phyloP scores from a whole-genome alignment of 2,888 invertebrate genomes.

The Gonocerus acuteangulatus region DNA sequence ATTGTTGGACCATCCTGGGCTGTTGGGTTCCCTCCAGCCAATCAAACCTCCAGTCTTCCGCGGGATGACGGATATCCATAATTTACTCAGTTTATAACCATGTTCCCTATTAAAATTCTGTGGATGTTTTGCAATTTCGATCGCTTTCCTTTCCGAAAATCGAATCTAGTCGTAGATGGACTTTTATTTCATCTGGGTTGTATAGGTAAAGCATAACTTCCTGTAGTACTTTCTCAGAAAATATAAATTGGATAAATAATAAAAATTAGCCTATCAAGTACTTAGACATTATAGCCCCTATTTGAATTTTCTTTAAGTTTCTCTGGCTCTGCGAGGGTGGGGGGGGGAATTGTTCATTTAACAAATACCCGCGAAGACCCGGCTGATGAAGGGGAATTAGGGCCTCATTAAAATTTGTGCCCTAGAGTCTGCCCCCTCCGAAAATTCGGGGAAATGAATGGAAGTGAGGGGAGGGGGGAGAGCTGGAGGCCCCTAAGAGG shows the following conservation, averaged over 20 bases:
- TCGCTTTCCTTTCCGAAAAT: too few relatives aligned
- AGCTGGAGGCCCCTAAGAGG: neutral
- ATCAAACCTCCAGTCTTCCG: too few relatives aligned
- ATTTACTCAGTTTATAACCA: too few relatives aligned
- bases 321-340: neutral
- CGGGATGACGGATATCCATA: too few relatives aligned
- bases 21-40: too few relatives aligned
- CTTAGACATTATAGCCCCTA: neutral
- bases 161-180: too few relatives aligned
- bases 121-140: too few relatives aligned
- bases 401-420: neutral
- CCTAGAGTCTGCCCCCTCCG: neutral
- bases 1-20: too few relatives aligned
- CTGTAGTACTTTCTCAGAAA: too few relatives aligned
- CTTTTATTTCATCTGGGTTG: too few relatives aligned
- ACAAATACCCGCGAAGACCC: neutral
- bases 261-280: neutral
- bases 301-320: neutral
- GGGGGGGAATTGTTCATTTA: neutral
- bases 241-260: neutral
- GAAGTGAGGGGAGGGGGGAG: neutral
- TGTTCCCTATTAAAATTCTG: too few relatives aligned
- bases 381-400: slow-evolving; percentile 1
- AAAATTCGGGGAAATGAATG: slow-evolving; percentile 1
- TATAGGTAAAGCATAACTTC: too few relatives aligned